phyloP scores from a whole-genome alignment of 2,113 vertebrate genomes.

The Lepidothrix coronata region DNA sequence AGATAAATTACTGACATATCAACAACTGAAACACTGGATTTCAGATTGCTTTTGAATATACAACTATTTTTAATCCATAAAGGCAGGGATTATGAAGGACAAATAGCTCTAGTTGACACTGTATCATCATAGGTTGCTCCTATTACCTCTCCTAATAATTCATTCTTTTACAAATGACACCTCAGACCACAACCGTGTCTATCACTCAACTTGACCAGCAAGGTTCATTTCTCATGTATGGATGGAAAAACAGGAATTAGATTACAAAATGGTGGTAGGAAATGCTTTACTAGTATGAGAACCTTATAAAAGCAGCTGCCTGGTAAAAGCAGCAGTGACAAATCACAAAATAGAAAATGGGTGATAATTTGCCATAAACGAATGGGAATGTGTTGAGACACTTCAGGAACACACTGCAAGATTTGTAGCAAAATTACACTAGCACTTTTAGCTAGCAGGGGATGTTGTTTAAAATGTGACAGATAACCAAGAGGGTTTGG shows the following conservation, averaged over 20 bases:
- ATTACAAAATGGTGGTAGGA: not conserved
- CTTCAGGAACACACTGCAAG: not conserved
- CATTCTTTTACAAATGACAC: not conserved
- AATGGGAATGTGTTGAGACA: not conserved
- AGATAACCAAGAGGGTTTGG: not conserved
- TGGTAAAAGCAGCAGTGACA: not conserved
- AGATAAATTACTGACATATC: not conserved
- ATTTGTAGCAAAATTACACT: not conserved
- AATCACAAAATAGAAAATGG: not conserved
- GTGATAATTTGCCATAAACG: not conserved
- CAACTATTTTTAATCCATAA: slow-evolving; percentile 43
- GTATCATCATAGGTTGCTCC: not conserved
- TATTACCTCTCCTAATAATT: slow-evolving; percentile 14
- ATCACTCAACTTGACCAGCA: not conserved
- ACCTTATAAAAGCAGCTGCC: not conserved
- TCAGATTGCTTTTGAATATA: slow-evolving; percentile 40
- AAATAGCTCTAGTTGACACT: slow-evolving; percentile 13
- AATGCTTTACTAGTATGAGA: not conserved
- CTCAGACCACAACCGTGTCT: not conserved
- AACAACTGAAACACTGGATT: not conserved
- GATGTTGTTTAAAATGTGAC: not conserved
- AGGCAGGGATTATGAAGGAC: slow-evolving; percentile 6
- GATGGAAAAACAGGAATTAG: not conserved
- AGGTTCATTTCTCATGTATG: not conserved
- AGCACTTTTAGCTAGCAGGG: not conserved